Base-by-base conservation (phyloP, 2,797 vertebrate genomes). In the Crypturellus tataupa region DNA sequence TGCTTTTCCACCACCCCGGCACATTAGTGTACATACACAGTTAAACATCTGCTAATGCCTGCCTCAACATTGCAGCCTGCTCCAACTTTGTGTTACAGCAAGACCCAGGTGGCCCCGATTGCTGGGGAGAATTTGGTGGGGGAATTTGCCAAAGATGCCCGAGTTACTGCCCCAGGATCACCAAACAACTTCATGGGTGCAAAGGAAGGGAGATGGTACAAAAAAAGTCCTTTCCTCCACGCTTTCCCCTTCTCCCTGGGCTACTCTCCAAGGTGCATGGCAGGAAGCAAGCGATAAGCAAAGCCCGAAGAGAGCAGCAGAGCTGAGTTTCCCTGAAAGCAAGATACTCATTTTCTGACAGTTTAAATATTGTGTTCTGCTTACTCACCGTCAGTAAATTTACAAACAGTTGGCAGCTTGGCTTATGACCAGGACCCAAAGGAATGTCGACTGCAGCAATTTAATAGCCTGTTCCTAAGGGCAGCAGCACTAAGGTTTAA, bases 321-420 rank as follows among this genome's bases (percentile, higher is more conserved):
- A 93, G 80, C 47, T 84, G 6, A 58, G 46, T 49, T 90, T 87
- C 84, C 75, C 91, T 46, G 59, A 90, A 89, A 87, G 0, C 12
- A 84, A n/a, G 73, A 70, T 67, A 95, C 85, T 86, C 77, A 33
- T 31, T 91, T 85, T 95, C 84, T 88, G 94, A 95, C 90, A 93
- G 67, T 73, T 97, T 95, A 96, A 97, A 96, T 85, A 93, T 68
- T 83, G 82, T 59, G 68, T 44, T 76, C 87, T 75, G 63, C 91
- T 96, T 92, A 73, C 37, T 67, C n/a, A 90, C 87, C 93, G 90
- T 93, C 95, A 89, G 90, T 75, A 86, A 95, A 72, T 91, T 97
- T 96, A 97, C 94, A 97, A 96, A 96, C 15, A 94, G 79, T 73
- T 90, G 94, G 80, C 80, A 95, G 77, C 31, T 86, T 89, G 87